Evolutionary conservation across 2,888 invertebrate genomes (phyloP).

Genomic region (Cryptosula pallasiana): DNA sequence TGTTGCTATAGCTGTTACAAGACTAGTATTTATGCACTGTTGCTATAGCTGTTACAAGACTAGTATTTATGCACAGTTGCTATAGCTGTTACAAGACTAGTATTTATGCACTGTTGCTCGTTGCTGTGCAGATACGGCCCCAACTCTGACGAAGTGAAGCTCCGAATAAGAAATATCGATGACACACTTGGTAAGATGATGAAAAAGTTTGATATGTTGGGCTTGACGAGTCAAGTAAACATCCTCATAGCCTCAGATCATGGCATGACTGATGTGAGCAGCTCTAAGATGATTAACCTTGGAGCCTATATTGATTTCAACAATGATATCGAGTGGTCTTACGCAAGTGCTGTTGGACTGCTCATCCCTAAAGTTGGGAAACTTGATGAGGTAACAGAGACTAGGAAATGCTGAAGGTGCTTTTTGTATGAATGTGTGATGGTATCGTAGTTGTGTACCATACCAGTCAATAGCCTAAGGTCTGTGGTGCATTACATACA

Average conservation of each 20-base stretch:
- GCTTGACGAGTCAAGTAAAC: constrained; percentile 57
- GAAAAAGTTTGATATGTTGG: constrained; percentile 57
- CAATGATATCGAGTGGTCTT: constrained; percentile 8
- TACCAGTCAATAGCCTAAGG: too few relatives aligned
- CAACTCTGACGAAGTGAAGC: constrained; percentile 3
- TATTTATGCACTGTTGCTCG: too few relatives aligned
- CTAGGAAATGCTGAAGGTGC: too few relatives aligned
- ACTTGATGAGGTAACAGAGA: constrained; percentile 21
- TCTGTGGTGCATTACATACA: too few relatives aligned
- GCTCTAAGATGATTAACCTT: background rate
- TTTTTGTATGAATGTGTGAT: too few relatives aligned
- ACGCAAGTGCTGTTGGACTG: constrained; percentile 10
- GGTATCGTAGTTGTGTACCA: too few relatives aligned
- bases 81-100: too few relatives aligned
- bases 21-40: too few relatives aligned
- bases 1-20: too few relatives aligned
- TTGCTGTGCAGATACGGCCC: constrained; percentile 21
- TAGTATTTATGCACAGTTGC: too few relatives aligned
- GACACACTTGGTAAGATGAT: constrained; percentile 37
- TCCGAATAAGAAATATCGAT: constrained; percentile 56
- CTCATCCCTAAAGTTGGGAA: constrained; percentile 8
- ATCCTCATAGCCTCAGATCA: constrained; percentile 66
- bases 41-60: too few relatives aligned
- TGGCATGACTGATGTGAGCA: constrained; percentile 48
- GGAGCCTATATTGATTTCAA: background rate